A percentile compares a stretch with the other conserved stretches of the same genome.
Conservation (phyloP, 1,140 invertebrate species). For the Eurosta solidaginis region DNA sequence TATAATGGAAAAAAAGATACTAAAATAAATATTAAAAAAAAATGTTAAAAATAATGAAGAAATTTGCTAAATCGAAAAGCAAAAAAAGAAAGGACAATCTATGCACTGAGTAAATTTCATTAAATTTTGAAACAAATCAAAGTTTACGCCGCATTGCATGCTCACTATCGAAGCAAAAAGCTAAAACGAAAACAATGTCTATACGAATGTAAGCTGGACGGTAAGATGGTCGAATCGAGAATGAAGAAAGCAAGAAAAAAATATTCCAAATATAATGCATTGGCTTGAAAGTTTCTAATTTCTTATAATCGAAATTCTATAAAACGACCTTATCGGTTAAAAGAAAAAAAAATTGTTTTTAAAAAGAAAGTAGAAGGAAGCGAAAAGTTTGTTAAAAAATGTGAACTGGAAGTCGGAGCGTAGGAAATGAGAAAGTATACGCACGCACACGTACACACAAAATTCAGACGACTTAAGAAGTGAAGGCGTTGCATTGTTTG, state of each 20-base stretch:
- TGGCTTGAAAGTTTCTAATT: conserved; percentile 5
- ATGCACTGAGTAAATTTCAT: conserved; percentile 44
- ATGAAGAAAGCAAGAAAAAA: background rate
- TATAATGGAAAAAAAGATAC: background rate
- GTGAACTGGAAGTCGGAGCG: background rate
- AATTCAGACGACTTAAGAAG: background rate
- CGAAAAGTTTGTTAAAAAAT: conserved; percentile 23
- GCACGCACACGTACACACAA: conserved; percentile 14
- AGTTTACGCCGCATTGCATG: conserved; percentile 42
- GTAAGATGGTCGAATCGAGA: background rate
- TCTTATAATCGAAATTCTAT: background rate
- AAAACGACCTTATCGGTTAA: conserved; percentile 1
- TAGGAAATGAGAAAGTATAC: conserved; percentile 23
- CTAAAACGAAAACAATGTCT: background rate
- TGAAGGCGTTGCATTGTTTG: conserved; percentile 3
- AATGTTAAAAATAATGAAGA: background rate
- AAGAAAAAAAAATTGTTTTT: background rate
- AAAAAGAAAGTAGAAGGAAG: conserved; percentile 22
- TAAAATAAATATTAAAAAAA: background rate
- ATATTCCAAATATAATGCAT: background rate
- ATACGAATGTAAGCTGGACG: background rate
- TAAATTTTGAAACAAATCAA: conserved; percentile 58
- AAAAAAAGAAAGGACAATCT: conserved; percentile 40
- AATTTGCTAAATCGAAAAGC: background rate
- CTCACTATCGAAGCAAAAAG: background rate